Conservation (phyloP, 2,797 vertebrate genomes). For the Spinibarbus caldwelli region DNA sequence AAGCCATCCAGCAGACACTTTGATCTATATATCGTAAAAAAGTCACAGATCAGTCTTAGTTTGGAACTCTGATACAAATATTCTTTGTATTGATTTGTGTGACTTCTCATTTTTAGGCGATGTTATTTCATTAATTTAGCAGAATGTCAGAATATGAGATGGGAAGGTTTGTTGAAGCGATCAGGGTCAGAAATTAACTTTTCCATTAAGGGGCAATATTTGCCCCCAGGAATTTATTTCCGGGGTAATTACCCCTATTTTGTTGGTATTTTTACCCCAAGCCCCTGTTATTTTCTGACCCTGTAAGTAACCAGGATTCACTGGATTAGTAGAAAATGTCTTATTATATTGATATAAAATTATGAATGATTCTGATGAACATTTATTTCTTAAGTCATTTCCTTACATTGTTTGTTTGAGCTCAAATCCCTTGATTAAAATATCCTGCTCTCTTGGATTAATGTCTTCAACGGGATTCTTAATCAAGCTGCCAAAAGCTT, state of each 20-base stretch:
- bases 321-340: not conserved
- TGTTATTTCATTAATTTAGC: slow-evolving; percentile 2
- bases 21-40: slow-evolving; percentile 1
- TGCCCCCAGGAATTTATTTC: too few species aligned
- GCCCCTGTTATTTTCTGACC: too few species aligned
- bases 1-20: slow-evolving; percentile 15
- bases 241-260: too few species aligned
- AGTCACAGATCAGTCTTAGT: slow-evolving; percentile 1
- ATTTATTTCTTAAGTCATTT: slow-evolving; percentile 28
- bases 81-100: slow-evolving; percentile 13
- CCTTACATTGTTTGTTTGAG: slow-evolving; percentile 2
- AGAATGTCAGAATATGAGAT: too few species aligned
- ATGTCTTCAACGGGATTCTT: slow-evolving; percentile 37
- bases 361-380: not conserved
- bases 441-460: slow-evolving; percentile 30
- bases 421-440: slow-evolving; percentile 15
- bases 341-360: slow-evolving; percentile 16
- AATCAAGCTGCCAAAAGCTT: slow-evolving; percentile 30
- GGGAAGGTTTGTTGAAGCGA: too few species aligned
- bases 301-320: not conserved
- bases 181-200: too few species aligned
- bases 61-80: not conserved
- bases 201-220: too few species aligned
- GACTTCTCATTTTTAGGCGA: not conserved
- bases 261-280: too few species aligned